Conservation (phyloP, 92 coral and sea anemone genomes). For the Paragorgia papillata region DNA sequence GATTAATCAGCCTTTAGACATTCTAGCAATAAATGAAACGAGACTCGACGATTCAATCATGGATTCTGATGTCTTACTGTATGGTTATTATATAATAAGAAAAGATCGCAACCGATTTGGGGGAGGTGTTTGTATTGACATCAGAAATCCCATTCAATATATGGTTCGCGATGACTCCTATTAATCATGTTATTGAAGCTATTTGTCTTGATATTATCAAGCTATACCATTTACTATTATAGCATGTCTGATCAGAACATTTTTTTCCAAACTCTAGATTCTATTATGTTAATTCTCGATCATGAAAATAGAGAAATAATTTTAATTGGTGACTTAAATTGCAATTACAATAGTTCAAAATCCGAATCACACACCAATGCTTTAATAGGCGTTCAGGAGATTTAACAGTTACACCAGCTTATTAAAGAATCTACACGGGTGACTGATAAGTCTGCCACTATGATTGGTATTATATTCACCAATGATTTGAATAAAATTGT, state of each 20-base stretch:
- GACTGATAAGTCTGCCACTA: slow-evolving; percentile 25
- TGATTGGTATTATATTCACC: slow-evolving; percentile 24
- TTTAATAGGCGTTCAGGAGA: background rate
- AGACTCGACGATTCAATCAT: too few relatives aligned
- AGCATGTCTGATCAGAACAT: background rate
- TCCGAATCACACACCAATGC: background rate
- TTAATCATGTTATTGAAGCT: too few relatives aligned
- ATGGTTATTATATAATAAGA: too few relatives aligned
- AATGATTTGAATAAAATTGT: slow-evolving; percentile 25
- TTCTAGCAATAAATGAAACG: too few relatives aligned
- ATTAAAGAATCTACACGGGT: slow-evolving; percentile 33
- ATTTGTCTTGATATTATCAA: too few relatives aligned
- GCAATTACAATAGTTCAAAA: slow-evolving; percentile 4
- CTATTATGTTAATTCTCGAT: slow-evolving; percentile 11
- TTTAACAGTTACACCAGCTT: slow-evolving; percentile 40
- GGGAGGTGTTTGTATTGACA: too few relatives aligned
- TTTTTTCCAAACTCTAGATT: slow-evolving; percentile 5
- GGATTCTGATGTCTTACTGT: too few relatives aligned
- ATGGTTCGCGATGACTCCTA: too few relatives aligned
- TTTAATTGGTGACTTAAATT: slow-evolving; percentile 34
- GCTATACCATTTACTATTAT: too few relatives aligned
- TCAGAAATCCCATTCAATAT: too few relatives aligned
- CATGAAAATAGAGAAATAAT: slow-evolving; percentile 5
- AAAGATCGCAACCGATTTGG: too few relatives aligned
- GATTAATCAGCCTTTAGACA: too few relatives aligned